Conservation (phyloP, 2,113 vertebrate species). For the Dipodomys ordii region DNA sequence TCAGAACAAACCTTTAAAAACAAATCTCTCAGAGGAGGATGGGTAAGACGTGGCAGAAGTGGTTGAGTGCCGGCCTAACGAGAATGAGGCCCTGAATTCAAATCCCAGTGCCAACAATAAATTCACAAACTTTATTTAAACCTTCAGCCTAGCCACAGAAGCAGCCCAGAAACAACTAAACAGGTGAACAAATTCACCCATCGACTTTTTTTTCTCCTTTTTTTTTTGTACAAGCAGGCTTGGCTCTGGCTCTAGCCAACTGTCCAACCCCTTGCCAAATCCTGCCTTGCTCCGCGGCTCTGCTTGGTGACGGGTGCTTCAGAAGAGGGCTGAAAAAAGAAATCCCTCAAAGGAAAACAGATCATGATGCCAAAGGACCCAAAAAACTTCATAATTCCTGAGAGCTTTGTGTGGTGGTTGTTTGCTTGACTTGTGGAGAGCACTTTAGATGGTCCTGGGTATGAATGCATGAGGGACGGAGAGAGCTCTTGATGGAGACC, state of each 20-base stretch:
- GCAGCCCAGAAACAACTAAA: too few relatives aligned
- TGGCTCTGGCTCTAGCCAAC: not conserved
- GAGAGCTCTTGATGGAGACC: constrained; percentile 24
- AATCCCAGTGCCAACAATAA: too few relatives aligned
- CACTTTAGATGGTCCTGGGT: constrained; percentile 32
- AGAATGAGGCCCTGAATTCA: too few relatives aligned
- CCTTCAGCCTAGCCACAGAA: not conserved
- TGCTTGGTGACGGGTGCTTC: not conserved
- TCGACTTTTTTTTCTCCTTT: not conserved
- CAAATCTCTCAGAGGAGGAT: too few relatives aligned
- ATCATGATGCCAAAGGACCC: not conserved
- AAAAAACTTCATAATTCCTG: not conserved
- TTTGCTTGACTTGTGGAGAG: constrained; percentile 1
- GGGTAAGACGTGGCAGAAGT: too few relatives aligned
- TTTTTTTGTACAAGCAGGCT: not conserved
- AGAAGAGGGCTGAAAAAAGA: not conserved
- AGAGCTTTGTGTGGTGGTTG: not conserved
- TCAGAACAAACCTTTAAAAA: not conserved
- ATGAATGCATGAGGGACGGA: constrained; percentile 4
- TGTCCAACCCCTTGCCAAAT: not conserved
- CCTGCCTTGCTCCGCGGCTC: not conserved
- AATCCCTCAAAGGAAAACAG: constrained; percentile 43
- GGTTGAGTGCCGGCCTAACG: too few relatives aligned
- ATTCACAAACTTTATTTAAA: not conserved
- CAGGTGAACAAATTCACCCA: not conserved